Evolutionary conservation across 1,140 invertebrate species (phyloP).

Genomic region (Dendroctonus ponderosae): DNA sequence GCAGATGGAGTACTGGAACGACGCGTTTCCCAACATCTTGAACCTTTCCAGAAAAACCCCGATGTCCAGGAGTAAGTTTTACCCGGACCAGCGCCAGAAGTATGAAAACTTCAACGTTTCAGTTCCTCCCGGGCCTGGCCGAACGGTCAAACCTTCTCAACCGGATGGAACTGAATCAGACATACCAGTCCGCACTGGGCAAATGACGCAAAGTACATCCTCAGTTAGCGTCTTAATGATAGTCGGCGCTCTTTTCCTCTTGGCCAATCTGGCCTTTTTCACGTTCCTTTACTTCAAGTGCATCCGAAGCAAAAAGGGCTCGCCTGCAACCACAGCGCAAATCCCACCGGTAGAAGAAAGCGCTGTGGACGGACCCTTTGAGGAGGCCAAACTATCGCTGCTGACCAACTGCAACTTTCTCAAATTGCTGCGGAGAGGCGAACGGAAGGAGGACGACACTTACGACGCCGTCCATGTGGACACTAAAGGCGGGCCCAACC

Average conservation of each 20-base stretch:
- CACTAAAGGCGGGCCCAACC: slow-evolving; percentile 62
- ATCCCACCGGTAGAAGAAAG: slow-evolving; percentile 54
- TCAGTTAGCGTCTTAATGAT: slow-evolving; percentile 32
- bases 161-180: not conserved
- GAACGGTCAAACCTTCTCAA: not conserved
- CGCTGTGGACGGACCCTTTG: slow-evolving; percentile 36
- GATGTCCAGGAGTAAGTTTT: slow-evolving; percentile 9
- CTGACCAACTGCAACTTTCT: slow-evolving; percentile 56
- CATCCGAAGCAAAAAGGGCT: slow-evolving; percentile 38
- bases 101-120: slow-evolving; percentile 30
- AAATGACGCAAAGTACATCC: slow-evolving; percentile 47
- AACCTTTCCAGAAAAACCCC: slow-evolving; percentile 35
- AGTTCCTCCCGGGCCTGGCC: slow-evolving; percentile 10
- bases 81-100: not conserved
- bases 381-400: slow-evolving; percentile 24
- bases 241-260: slow-evolving; percentile 61
- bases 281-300: slow-evolving; percentile 75
- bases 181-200: slow-evolving; percentile 14
- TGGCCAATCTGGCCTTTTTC: slow-evolving; percentile 79
- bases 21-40: slow-evolving; percentile 62
- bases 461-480: slow-evolving; percentile 55
- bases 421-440: slow-evolving; percentile 56
- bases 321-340: slow-evolving; percentile 54
- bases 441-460: slow-evolving; percentile 55
- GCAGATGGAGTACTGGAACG: slow-evolving; percentile 73